Conservation (phyloP, 2,113 vertebrate species). For the Hoplias malabaricus region DNA sequence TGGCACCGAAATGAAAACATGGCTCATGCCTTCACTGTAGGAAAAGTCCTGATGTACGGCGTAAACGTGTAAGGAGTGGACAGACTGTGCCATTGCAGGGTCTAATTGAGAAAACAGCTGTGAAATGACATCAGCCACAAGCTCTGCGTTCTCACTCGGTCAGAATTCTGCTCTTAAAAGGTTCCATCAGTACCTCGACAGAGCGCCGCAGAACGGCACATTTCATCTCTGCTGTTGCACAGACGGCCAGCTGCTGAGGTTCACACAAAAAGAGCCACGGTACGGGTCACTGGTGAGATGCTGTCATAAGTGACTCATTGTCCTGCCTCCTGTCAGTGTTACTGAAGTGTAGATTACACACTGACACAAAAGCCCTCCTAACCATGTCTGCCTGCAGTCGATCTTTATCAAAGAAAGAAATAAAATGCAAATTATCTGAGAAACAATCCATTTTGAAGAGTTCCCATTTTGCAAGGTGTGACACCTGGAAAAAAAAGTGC, state of each 20-base stretch:
- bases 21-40: constrained; percentile 18
- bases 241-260: constrained; percentile 51
- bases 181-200: constrained; percentile 61
- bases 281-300: constrained; percentile 36
- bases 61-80: constrained; percentile 21
- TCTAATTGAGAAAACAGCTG: constrained; percentile 64
- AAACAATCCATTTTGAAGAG: not conserved
- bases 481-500: constrained; percentile 1
- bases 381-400: not conserved
- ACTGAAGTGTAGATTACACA: constrained; percentile 36
- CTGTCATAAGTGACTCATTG: constrained; percentile 41
- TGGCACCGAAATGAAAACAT: constrained; percentile 25
- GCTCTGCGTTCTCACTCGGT: constrained; percentile 60
- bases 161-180: constrained; percentile 64
- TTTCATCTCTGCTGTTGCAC: constrained; percentile 55
- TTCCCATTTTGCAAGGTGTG: constrained; percentile 7
- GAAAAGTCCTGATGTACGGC: constrained; percentile 22
- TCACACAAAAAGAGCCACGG: constrained; percentile 35
- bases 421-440: not conserved
- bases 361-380: constrained; percentile 29
- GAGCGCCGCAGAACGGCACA: constrained; percentile 59
- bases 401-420: constrained; percentile 6
- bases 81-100: constrained; percentile 12
- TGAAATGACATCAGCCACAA: constrained; percentile 64
- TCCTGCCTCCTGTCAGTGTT: constrained; percentile 43